These are phyloP conservation scores for Scaptodrosophila lebanonensis DNA, from an alignment of 1,140 invertebrate species.

Conservation along the genomic window DNA sequence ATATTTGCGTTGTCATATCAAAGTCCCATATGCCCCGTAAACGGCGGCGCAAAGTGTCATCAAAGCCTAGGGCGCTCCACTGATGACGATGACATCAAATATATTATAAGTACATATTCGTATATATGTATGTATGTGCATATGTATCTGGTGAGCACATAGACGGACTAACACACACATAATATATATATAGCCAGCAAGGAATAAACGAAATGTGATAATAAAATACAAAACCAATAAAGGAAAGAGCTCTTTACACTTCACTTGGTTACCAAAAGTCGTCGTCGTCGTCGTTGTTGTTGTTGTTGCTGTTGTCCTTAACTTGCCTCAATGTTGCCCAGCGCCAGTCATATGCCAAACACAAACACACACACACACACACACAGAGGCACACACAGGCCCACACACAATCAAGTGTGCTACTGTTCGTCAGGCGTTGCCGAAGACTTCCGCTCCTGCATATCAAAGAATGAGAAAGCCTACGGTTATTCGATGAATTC, in stretches of 20 bases:
- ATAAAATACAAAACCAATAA: conserved; percentile 77
- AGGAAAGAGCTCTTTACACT: conserved; percentile 77
- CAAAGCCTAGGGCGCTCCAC: conserved; percentile 52
- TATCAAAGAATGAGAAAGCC: conserved; percentile 49
- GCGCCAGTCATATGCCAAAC: conserved; percentile 4
- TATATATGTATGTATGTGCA: neutral
- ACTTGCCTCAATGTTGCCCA: too few species aligned
- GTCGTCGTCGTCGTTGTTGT: conserved; percentile 16
- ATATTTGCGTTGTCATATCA: conserved; percentile 77
- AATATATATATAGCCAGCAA: conserved; percentile 6
- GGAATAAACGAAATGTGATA: conserved; percentile 72
- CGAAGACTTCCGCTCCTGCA: conserved; percentile 53
- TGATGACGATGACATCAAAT: conserved; percentile 34
- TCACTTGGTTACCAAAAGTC: conserved; percentile 73
- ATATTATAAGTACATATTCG: conserved; percentile 4
- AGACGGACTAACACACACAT: conserved; percentile 26
- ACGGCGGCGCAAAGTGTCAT: conserved; percentile 63
- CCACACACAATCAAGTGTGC: conserved; percentile 8
- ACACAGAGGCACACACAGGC: conserved; percentile 7
- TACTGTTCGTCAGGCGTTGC: conserved; percentile 11
- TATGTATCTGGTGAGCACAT: conserved; percentile 5
- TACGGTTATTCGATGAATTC: conserved; percentile 65
- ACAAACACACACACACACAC: conserved; percentile 14
- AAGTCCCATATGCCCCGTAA: conserved; percentile 76
- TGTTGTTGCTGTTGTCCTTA: too few species aligned